phyloP scores from a whole-genome alignment of 2,113 vertebrate species.

The Leptodactylus fuscus region DNA sequence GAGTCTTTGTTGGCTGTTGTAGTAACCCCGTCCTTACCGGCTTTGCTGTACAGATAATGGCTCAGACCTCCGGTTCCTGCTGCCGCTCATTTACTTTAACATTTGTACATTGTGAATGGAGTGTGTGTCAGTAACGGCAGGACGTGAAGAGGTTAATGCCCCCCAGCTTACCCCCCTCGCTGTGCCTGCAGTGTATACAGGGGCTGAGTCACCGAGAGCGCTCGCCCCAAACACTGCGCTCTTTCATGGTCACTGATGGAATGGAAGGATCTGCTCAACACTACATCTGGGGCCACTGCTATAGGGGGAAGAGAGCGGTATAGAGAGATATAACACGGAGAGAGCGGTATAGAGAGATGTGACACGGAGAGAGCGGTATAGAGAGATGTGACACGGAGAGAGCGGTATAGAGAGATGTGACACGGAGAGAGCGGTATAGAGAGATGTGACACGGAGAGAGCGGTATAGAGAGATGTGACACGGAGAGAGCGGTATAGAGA shows the following conservation, averaged over 20 bases:
- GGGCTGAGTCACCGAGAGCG: not conserved
- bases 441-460: too few species aligned
- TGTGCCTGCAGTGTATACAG: not conserved
- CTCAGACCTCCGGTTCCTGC: not conserved
- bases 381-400: not conserved
- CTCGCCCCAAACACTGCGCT: not conserved
- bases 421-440: too few species aligned
- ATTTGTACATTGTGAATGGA: not conserved
- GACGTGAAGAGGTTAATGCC: not conserved
- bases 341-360: too few species aligned
- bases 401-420: too few species aligned
- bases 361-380: not conserved
- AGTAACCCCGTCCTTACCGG: not conserved
- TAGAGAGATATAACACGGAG: too few species aligned
- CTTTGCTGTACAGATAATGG: too few species aligned
- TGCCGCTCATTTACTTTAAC: too few species aligned
- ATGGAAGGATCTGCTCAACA: not conserved
- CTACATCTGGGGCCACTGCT: not conserved
- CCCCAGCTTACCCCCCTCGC: not conserved
- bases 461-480: too few species aligned
- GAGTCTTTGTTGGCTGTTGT: slow-evolving; percentile 42
- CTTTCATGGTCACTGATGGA: not conserved
- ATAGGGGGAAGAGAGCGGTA: too few species aligned
- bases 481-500: too few species aligned
- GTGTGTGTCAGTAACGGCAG: not conserved